Conservation (phyloP, 2,888 invertebrate species). For the Philopedon plagiatum region DNA sequence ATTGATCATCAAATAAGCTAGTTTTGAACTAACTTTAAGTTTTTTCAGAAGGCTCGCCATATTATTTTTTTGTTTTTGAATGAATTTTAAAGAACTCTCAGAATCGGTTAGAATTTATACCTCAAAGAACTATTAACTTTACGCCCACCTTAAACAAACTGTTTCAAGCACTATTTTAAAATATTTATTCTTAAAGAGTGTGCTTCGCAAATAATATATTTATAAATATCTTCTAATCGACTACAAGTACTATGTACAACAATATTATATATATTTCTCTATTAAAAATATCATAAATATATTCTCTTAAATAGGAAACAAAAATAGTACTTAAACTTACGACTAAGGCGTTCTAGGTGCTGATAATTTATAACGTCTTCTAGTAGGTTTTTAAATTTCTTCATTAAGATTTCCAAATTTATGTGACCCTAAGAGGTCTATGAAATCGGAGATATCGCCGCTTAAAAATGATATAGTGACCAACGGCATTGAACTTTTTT, state of each 20-base stretch:
- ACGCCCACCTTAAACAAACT: neutral
- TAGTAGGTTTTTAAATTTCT: constrained; percentile 32
- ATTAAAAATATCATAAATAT: constrained; percentile 74
- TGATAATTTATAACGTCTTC: constrained; percentile 58
- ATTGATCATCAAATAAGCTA: too few species aligned
- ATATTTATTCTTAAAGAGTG: neutral
- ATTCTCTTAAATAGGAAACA: constrained; percentile 75
- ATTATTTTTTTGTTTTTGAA: too few species aligned
- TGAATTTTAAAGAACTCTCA: too few species aligned
- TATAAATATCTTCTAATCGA: constrained; percentile 58
- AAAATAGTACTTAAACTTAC: constrained; percentile 74
- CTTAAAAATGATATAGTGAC: too few species aligned
- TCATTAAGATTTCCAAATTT: too few species aligned
- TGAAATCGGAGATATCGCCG: too few species aligned
- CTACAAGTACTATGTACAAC: constrained; percentile 63
- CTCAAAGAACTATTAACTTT: neutral
- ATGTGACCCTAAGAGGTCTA: too few species aligned
- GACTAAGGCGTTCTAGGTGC: constrained; percentile 68
- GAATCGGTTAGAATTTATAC: too few species aligned
- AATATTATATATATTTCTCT: constrained; percentile 71
- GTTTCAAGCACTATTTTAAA: constrained; percentile 1
- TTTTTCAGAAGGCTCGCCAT: too few species aligned
- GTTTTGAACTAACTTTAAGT: too few species aligned
- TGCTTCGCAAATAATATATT: constrained; percentile 27
- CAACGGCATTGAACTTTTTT: too few species aligned